Percentiles rank a stretch among this genome's conserved stretches.
Conservation (phyloP, 2,113 vertebrate species). For the Ageneiosus marmoratus region DNA sequence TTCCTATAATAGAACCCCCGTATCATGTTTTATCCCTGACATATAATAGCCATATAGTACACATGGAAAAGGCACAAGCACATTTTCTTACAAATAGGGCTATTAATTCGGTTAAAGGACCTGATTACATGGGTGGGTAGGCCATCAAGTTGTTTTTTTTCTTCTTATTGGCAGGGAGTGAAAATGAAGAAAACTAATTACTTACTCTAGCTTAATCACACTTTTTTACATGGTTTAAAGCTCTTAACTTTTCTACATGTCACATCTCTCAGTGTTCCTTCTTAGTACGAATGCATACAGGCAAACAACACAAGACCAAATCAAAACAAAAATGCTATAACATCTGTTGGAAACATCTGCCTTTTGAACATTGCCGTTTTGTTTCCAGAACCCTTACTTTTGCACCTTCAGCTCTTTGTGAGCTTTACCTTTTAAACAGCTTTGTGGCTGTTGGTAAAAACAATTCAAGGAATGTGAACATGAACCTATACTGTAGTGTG, state of each 20-base stretch:
- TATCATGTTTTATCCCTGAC: background rate
- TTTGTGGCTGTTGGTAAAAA: background rate
- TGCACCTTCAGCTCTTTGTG: background rate
- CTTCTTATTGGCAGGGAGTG: conserved; percentile 43
- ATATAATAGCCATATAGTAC: conserved; percentile 8
- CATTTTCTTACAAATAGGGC: conserved; percentile 34
- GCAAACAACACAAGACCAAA: conserved; percentile 23
- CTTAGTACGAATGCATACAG: background rate
- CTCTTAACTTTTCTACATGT: background rate
- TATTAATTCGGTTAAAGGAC: conserved; percentile 56
- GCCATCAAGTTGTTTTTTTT: conserved; percentile 53
- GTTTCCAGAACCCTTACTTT: background rate
- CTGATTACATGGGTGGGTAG: conserved; percentile 56
- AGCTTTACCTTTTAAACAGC: background rate
- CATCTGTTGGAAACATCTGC: background rate
- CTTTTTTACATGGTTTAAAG: conserved; percentile 39
- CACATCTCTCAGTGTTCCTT: background rate
- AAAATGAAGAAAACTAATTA: conserved; percentile 50
- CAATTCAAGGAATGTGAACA: background rate
- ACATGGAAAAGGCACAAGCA: background rate
- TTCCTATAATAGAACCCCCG: background rate
- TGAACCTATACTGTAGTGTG: background rate
- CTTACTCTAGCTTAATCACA: conserved; percentile 35
- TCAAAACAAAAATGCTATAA: conserved; percentile 7
- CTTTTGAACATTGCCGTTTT: background rate